These are phyloP conservation scores for Carcina quercana DNA, from an alignment of 2,888 invertebrate species.

Conservation along the genomic window DNA sequence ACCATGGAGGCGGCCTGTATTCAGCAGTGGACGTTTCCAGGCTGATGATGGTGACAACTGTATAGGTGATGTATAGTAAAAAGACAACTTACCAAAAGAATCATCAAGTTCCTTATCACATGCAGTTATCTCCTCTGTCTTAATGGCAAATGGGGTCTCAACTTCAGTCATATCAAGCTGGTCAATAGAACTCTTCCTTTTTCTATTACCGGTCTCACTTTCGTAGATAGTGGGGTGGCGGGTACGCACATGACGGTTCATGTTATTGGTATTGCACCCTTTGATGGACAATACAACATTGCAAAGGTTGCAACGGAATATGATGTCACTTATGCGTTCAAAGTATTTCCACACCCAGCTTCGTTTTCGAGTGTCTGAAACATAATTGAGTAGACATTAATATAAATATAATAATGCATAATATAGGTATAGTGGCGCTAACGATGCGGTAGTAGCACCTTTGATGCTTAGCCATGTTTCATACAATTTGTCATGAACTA, in stretches of 20 bases:
- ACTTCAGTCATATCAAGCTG: constrained; percentile 23
- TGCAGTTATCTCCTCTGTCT: constrained; percentile 38
- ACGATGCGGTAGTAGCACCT: too few relatives aligned
- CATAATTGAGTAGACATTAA: too few relatives aligned
- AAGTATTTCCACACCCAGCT: constrained; percentile 71
- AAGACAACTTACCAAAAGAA: constrained; percentile 5
- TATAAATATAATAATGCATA: too few relatives aligned
- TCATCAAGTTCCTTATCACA: constrained; percentile 29
- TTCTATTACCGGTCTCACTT: constrained; percentile 36
- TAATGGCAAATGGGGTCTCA: constrained; percentile 33
- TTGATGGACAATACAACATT: constrained; percentile 60
- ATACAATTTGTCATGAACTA: too few relatives aligned
- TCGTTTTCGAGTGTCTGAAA: constrained; percentile 49
- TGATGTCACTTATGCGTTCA: constrained; percentile 50
- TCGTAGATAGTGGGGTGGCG: constrained; percentile 46
- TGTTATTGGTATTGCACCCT: constrained; percentile 63
- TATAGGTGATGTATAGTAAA: not conserved
- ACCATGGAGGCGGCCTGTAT: too few relatives aligned
- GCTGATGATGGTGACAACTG: too few relatives aligned
- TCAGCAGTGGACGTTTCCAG: too few relatives aligned
- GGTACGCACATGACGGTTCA: constrained; percentile 59
- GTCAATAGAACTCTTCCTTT: constrained; percentile 16
- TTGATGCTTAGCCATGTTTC: too few relatives aligned
- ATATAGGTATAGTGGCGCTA: too few relatives aligned
- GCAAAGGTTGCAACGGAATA: constrained; percentile 58